Conservation (phyloP, 2,797 vertebrate genomes). For the Betta splendens region DNA sequence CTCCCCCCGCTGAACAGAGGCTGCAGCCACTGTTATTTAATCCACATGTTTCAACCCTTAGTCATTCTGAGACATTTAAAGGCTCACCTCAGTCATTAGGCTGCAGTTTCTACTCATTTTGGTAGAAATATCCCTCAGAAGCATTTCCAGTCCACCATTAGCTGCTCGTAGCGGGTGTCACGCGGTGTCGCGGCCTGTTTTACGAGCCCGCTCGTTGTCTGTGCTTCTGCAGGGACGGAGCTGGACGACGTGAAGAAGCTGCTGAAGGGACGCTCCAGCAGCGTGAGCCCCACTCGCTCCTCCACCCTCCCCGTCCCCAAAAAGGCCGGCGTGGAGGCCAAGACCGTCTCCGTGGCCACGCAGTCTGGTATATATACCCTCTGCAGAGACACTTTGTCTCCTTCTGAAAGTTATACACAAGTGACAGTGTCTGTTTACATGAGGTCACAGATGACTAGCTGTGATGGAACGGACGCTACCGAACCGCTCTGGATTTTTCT, state of each 20-base stretch:
- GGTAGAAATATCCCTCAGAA: too few relatives aligned
- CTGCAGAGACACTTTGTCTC: slow-evolving; percentile 36
- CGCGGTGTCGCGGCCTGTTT: too few relatives aligned
- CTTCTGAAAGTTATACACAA: slow-evolving; percentile 4
- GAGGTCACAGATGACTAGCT: not conserved
- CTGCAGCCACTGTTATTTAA: slow-evolving; percentile 23
- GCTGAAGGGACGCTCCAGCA: slow-evolving; percentile 92
- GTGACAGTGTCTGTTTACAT: not conserved
- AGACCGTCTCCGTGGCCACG: slow-evolving; percentile 86
- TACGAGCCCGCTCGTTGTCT: too few relatives aligned
- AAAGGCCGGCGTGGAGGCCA: slow-evolving; percentile 88
- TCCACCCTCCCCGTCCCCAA: slow-evolving; percentile 89
- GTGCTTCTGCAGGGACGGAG: slow-evolving; percentile 88
- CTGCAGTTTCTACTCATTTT: not conserved
- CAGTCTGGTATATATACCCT: slow-evolving; percentile 84
- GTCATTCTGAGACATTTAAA: slow-evolving; percentile 5
- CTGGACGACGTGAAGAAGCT: slow-evolving; percentile 97
- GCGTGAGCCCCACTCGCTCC: slow-evolving; percentile 93
- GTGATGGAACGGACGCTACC: not conserved
- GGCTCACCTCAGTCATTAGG: not conserved
- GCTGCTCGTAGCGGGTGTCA: too few relatives aligned
- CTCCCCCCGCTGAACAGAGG: slow-evolving; percentile 63
- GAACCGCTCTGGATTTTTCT: not conserved
- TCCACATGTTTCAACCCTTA: slow-evolving; percentile 20
- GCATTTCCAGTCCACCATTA: too few relatives aligned